These are phyloP conservation scores for Hydriomena furcata DNA, from an alignment of 2,888 invertebrate genomes.

Conservation along the genomic window DNA sequence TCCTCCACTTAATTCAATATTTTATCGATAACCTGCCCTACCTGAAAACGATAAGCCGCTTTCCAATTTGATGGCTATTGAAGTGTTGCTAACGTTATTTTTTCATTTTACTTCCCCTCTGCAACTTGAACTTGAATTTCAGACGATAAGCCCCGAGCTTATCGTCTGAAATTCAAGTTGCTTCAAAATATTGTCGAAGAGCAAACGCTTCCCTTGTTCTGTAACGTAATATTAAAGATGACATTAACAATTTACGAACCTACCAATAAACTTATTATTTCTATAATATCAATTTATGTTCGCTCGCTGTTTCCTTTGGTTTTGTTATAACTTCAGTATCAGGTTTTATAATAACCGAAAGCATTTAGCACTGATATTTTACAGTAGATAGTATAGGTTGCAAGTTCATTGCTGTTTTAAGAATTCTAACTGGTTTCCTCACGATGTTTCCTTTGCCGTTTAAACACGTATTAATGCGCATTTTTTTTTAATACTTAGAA, in stretches of 20 bases:
- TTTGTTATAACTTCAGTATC: too few species aligned
- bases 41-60: conserved; percentile 27
- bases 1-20: conserved; percentile 17
- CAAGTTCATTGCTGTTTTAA: too few species aligned
- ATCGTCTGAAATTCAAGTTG: conserved; percentile 33
- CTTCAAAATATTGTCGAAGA: conserved; percentile 37
- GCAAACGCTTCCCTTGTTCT: conserved; percentile 33
- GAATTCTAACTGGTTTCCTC: too few species aligned
- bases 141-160: conserved; percentile 21
- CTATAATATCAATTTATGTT: neutral
- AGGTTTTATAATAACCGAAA: too few species aligned
- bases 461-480: too few species aligned
- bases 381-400: too few species aligned
- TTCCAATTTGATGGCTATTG: conserved; percentile 25
- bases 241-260: too few species aligned
- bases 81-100: conserved; percentile 36
- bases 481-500: too few species aligned
- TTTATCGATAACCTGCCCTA: conserved; percentile 24
- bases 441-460: too few species aligned
- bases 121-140: too few species aligned
- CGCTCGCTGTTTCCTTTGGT: neutral
- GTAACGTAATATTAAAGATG: conserved; percentile 6
- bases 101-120: conserved; percentile 37
- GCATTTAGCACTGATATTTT: too few species aligned
- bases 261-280: conserved; percentile 9